These are phyloP conservation scores for Xyrichtys novacula DNA, from an alignment of 2,797 vertebrate species.

Conservation along the genomic window DNA sequence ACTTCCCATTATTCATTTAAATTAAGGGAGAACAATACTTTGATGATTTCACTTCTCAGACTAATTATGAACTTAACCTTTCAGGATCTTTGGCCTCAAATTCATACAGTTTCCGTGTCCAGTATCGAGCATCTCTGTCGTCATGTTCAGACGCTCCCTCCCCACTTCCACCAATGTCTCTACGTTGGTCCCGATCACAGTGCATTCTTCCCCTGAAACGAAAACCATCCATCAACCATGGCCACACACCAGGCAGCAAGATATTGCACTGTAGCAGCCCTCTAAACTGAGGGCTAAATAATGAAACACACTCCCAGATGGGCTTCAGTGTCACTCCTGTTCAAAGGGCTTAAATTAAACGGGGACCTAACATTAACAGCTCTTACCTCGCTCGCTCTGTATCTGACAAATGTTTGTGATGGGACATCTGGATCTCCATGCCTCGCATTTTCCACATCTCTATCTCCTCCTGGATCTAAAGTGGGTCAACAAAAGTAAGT, in stretches of 20 bases:
- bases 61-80: slow-evolving; percentile 84
- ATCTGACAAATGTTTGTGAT: slow-evolving; percentile 60
- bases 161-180: slow-evolving; percentile 73
- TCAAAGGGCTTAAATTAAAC: slow-evolving; percentile 34
- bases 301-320: slow-evolving; percentile 34
- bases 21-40: too few relatives aligned
- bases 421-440: slow-evolving; percentile 86
- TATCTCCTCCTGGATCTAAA: slow-evolving; percentile 81
- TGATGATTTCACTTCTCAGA: too few relatives aligned
- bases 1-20: too few relatives aligned
- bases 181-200: slow-evolving; percentile 89
- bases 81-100: slow-evolving; percentile 95
- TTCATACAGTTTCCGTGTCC: slow-evolving; percentile 94
- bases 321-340: slow-evolving; percentile 14
- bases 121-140: slow-evolving; percentile 89
- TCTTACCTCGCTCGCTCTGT: slow-evolving; percentile 66
- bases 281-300: slow-evolving; percentile 15
- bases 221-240: slow-evolving; percentile 39
- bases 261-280: neutral
- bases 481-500: slow-evolving; percentile 25
- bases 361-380: slow-evolving; percentile 15
- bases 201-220: slow-evolving; percentile 92
- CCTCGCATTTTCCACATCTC: slow-evolving; percentile 94
- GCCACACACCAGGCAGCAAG: slow-evolving; percentile 11
- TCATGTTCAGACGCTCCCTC: slow-evolving; percentile 84